Percentiles rank a stretch among this genome's conserved stretches.
Conservation (phyloP, 2,888 invertebrate species). For the Agonopterix arenella region DNA sequence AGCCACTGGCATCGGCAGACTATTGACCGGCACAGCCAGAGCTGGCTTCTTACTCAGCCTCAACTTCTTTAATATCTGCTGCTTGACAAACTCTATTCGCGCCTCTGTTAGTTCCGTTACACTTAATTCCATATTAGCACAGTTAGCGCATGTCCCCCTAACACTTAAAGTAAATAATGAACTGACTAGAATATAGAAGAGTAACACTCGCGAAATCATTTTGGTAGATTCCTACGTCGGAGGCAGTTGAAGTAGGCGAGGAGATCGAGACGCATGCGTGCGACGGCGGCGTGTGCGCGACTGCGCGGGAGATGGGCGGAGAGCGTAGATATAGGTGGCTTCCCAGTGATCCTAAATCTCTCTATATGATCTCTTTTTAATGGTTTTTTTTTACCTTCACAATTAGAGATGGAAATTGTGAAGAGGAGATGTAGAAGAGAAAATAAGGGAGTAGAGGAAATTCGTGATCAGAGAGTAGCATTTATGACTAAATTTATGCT, state of each 20-base stretch:
- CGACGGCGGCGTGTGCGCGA: slow-evolving; percentile 36
- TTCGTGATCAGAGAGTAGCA: no score
- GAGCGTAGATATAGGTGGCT: neutral
- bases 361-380: neutral
- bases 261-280: slow-evolving; percentile 58
- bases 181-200: slow-evolving; percentile 50
- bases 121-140: slow-evolving; percentile 61
- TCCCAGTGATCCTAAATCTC: neutral
- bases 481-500: no score
- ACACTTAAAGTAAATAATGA: slow-evolving; percentile 18
- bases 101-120: slow-evolving; percentile 79
- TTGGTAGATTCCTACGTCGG: slow-evolving; percentile 43
- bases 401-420: no score
- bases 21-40: slow-evolving; percentile 77
- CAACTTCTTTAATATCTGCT: slow-evolving; percentile 89
- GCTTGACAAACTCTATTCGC: slow-evolving; percentile 88
- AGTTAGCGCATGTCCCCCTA: slow-evolving; percentile 54
- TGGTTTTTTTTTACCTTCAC: neutral
- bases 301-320: slow-evolving; percentile 22
- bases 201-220: slow-evolving; percentile 36
- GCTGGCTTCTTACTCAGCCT: slow-evolving; percentile 85
- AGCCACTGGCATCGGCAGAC: slow-evolving; percentile 85
- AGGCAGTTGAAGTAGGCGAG: slow-evolving; percentile 54
- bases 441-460: no score
- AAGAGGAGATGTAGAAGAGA: no score